Evolutionary conservation across 1,140 invertebrate species (phyloP), one percentile per base, ranked within the genome.

Genomic region (Steinernema feltiae): DNA sequence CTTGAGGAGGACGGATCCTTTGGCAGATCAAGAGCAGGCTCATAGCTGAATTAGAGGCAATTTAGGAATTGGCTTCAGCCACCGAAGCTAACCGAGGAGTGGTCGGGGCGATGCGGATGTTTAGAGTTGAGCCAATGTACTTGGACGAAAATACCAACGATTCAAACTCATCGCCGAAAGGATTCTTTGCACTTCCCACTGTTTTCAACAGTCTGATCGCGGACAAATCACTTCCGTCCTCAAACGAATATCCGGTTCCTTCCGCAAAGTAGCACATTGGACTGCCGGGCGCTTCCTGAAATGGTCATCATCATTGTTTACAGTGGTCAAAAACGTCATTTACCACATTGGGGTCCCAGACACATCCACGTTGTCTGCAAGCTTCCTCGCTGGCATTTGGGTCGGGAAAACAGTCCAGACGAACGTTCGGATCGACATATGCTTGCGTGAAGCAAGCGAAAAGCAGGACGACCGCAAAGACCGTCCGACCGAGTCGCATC

Each of bases 341-440:
- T 30, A 30, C 71, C 24, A 21, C 7, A 71, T 69, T 27, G 31
- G 79, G 75, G 29, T 79, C 35, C 78, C 78, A 79, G 21, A 71
- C 35, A 30, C 78, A 79, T 31, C 77, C 77, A 48, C 78, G 69
- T 18, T 70, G 70, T 69, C 79, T 71, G 53, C 78, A 79, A 1
- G 32, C 21, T 48, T 80, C 72, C 48, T 79, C 73, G 74, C 70
- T 79, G 31, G 79, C 76, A 32, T 46, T 46, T 21, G 76, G 73
- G 32, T 79, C 76, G 1, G 78, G 78, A 29, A 32, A 69, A 70
- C 76, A 78, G 63, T 79, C 71, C 29, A 79, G 53, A 48, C 82
- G 48, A 69, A 73, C 32, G 53, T 63, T 63, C 53, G 15, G 53
- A 27, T 63, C 53, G 24, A 63, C 53, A 63, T 63, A 27, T n/a